Base-by-base conservation (phyloP, 1,140 invertebrate genomes). In the Samia ricini region DNA sequence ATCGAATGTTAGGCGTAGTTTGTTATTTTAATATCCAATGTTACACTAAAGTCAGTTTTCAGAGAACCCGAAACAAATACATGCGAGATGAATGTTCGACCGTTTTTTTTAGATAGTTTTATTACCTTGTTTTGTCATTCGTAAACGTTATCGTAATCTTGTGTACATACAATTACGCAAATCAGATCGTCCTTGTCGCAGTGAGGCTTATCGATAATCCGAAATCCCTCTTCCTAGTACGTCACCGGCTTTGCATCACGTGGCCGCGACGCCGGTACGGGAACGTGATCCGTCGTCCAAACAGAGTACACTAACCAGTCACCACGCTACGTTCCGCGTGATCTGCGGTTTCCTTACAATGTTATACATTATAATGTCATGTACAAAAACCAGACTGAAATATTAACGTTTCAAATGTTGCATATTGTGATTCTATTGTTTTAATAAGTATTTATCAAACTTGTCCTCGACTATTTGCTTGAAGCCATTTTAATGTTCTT, bases 311-410 rank as follows among this genome's bases (percentile, higher is more conserved):
- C 24, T 59, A 64, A 65, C 59, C 64, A 67, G 68, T 56, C 61
- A 65, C 59, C 64, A 67, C 70, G 64, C 22, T 64, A 24, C 24
- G 12, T 33, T 67, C 69, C 69, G 54, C 67, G 72, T 70, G 72
- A 67, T 65, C 56, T 68, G 64, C 29, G 63, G 57, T 70, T 65
- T 57, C 62, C 42, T 68, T 64, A 7, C 5, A 48, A 58, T 36
- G 8, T 58, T 20, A 51, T 51, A 19, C 42, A 8, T n/a, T 56
- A 23, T 56, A 33, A 18, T n/a, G 23, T n/a, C 7, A 15, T 23
- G 23, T 10, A 29, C 10, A 29, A 2, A 29, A 8, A 29, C 10
- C 10, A 29, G 10, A 29, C 6, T 29, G 6, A 10, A 29, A 29
- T 29, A 29, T 29, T 8, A 29, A 1, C 10, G 26, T 29, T 29